Base-by-base conservation (phyloP, 2,113 vertebrate genomes). In the Zapornia atra region DNA sequence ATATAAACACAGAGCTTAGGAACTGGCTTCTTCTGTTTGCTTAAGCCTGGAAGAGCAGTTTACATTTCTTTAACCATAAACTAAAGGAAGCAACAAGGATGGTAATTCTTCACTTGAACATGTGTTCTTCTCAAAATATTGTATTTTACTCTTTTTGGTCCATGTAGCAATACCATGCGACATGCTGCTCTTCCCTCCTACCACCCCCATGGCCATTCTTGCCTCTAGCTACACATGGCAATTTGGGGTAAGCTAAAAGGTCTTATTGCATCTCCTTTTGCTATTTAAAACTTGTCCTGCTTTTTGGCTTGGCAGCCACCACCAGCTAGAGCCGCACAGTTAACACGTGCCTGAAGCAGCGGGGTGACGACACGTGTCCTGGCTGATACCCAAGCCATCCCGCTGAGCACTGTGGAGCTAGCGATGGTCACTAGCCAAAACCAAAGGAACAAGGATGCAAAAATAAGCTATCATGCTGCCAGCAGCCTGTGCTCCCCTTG, bases 271-370 rank as follows among this genome's bases (percentile, higher is more conserved):
- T 38, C 20, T 76, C 33, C 59, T 88, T 71, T 28, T 64, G 36
- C 90, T 80, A 40, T 75, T 75, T 79, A 40, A 85, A 93, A 82
- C 65, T 38, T 16, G 15, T 24, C 11, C 31, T 46, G 60, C 24
- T 53, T 76, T 80, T 69, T 1, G 3, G 53, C 34, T 84, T 1
- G 0, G 36, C 0, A 1, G 34, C 24, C 65, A 51, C 22, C 2
- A 2, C 31, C 80, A 88, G 40, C 73, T 63, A 53, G 26, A 82
- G 66, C 69, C 65, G 38, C 57, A 64, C 34, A 48, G 24, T 14
- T 16, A 69, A 33, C 34, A 19, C 0, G 1, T 14, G 36, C 13
- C 40, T 0, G 0, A 68, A 68, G 78, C 82, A 66, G 70, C 11
- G 4, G 70, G 70, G 42, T 29, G 36, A 92, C 28, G 91, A 70